Evolutionary conservation across 2,113 vertebrate species (phyloP), one percentile per base, ranked within the genome.

Genomic region (Pogonocichla stellata): DNA sequence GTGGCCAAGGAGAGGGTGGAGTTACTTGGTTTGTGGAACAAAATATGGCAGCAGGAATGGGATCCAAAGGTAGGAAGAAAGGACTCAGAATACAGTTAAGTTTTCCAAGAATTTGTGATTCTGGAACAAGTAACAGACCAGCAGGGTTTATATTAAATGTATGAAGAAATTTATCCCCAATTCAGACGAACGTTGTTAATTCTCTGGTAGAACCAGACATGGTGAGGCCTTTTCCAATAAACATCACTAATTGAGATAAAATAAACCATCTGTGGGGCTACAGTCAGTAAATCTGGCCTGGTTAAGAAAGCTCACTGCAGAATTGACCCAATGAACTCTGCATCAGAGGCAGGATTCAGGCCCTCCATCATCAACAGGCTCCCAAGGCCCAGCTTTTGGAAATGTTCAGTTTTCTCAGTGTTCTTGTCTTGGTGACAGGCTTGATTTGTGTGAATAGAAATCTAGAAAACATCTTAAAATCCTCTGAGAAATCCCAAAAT

Each of bases 51-150:
- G 20, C 9, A 45, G 38, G 56, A 84, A 80, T 31, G 56, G 74
- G 34, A 62, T 61, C 42, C 31, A 77, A 77, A 74, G 40, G 12
- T 33, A 58, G 70, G 40, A 88, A 24, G 75, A 86, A 56, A 72
- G 14, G 33, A 74, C n/a, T 69, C 40, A 56, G 51, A 88, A 80
- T 14, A 31, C 4, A 58, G 33, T 38, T 24, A 15, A 36, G 6
- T 84, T 80, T 80, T n/a, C 33, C 54, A 77, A 84, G 34, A 84
- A 64, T 85, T 85, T 62, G 14, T 43, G 38, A 51, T 77, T 51
- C 84, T 91, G 16, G 69, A 80, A 64, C 43, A 74, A 42, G 14
- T 77, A 25, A 24, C 67, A 48, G 15, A 89, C 38, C 56, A 67
- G 57, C 40, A 73, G 51, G 19, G 57, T 83, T 93, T 82, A 13